Conservation (phyloP, 1,140 invertebrate species). For the Chrysomallon squamiferum region DNA sequence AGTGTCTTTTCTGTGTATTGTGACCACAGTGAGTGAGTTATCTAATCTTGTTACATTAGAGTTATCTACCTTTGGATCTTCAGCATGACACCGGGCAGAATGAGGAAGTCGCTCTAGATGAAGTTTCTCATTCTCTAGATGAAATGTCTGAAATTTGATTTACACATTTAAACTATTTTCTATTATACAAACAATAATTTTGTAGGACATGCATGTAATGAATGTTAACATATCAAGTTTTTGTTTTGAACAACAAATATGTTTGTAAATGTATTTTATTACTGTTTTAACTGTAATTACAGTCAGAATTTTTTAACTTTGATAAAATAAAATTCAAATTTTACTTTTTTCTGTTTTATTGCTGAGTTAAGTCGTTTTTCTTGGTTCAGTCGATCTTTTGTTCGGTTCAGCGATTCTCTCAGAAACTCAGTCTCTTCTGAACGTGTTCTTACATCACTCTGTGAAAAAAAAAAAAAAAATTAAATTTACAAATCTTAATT, state of each 20-base stretch:
- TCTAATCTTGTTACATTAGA: not conserved
- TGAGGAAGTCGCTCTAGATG: constrained; percentile 23
- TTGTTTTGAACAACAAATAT: too few species aligned
- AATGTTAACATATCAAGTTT: too few species aligned
- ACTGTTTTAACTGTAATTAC: not conserved
- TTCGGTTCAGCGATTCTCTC: constrained; percentile 56
- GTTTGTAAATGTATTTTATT: not conserved
- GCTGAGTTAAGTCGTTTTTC: constrained; percentile 61
- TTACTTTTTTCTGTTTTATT: constrained; percentile 62
- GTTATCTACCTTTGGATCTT: constrained; percentile 23
- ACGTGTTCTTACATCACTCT: constrained; percentile 55
- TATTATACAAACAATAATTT: too few species aligned
- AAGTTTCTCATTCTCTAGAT: constrained; percentile 52
- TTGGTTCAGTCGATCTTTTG: constrained; percentile 56
- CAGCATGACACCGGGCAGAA: constrained; percentile 26
- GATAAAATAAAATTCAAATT: not conserved
- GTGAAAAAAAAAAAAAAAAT: constrained; percentile 20
- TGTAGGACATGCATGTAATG: too few species aligned
- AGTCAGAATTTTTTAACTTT: not conserved
- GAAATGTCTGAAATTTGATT: constrained; percentile 50
- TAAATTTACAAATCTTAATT: not conserved
- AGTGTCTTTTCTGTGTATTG: too few species aligned
- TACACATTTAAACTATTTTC: too few species aligned
- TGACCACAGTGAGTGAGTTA: too few species aligned
- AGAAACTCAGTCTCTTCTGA: constrained; percentile 60